Evolutionary conservation across 2,113 vertebrate species (phyloP).

Genomic region (Eublepharis macularius): DNA sequence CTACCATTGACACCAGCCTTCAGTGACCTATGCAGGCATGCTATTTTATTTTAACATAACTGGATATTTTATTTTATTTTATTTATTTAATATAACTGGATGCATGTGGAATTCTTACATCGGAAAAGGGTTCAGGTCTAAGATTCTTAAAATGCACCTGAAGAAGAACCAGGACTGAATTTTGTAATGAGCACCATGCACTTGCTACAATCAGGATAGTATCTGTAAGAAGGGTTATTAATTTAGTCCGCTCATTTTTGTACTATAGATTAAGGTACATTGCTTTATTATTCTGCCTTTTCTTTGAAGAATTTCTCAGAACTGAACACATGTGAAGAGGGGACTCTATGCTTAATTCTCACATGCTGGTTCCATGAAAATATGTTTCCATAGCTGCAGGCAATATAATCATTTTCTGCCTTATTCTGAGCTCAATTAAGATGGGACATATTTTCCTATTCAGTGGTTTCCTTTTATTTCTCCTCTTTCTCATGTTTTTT

Average conservation of each 20-base stretch:
- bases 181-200: neutral
- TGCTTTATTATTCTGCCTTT: constrained; percentile 1
- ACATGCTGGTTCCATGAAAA: neutral
- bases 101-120: too few species aligned
- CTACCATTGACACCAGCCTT: too few species aligned
- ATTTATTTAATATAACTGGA: too few species aligned
- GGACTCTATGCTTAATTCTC: neutral
- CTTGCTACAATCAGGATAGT: neutral
- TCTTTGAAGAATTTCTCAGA: neutral
- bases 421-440: constrained; percentile 48
- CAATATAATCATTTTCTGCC: neutral
- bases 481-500: constrained; percentile 17
- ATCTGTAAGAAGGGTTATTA: constrained; percentile 18
- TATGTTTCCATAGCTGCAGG: constrained; percentile 30
- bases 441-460: constrained; percentile 33
- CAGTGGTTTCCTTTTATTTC: constrained; percentile 44
- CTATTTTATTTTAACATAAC: too few species aligned
- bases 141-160: too few species aligned
- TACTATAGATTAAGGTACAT: neutral
- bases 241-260: constrained; percentile 2
- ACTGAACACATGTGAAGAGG: neutral
- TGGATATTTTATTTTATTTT: too few species aligned
- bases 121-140: too few species aligned
- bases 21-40: too few species aligned
- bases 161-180: too few species aligned